phyloP scores from a whole-genome alignment of 2,888 invertebrate species.

The Eristalis tenax region DNA sequence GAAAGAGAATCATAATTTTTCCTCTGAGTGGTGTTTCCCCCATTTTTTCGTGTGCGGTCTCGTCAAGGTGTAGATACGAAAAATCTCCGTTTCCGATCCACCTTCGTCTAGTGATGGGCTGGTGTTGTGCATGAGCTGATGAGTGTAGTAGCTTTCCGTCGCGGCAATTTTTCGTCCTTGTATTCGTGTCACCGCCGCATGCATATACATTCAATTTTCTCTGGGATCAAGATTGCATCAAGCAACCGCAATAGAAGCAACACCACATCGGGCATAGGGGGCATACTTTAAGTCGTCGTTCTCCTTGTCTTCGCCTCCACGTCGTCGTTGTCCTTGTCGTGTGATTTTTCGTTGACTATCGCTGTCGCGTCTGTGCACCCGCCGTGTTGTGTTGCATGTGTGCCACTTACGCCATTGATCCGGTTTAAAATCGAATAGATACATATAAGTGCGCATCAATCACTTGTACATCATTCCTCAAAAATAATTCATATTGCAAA shows the following conservation, averaged over 20 bases:
- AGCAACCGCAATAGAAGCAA: constrained; percentile 52
- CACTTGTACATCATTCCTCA: constrained; percentile 3
- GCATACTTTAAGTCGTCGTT: constrained; percentile 35
- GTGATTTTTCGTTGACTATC: constrained; percentile 26
- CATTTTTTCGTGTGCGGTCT: constrained; percentile 31
- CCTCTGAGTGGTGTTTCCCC: not conserved
- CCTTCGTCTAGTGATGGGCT: not conserved
- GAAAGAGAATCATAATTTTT: not conserved
- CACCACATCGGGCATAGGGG: constrained; percentile 4
- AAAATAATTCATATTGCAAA: too few species aligned
- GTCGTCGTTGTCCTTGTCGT: constrained; percentile 1
- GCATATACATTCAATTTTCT: not conserved
- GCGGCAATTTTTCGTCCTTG: constrained; percentile 66
- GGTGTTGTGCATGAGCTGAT: constrained; percentile 19
- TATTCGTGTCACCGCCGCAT: constrained; percentile 59
- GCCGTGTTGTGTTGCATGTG: constrained; percentile 31
- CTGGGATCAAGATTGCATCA: too few species aligned
- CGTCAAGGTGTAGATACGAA: constrained; percentile 68
- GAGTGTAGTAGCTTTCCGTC: constrained; percentile 53
- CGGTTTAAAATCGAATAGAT: constrained; percentile 34
- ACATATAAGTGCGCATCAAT: constrained; percentile 8
- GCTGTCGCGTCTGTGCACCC: constrained; percentile 32
- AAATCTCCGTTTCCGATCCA: constrained; percentile 40
- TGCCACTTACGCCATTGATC: constrained; percentile 57
- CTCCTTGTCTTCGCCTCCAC: constrained; percentile 4